Percentiles rank a stretch among this genome's conserved stretches.
Conservation (phyloP, 2,797 vertebrate genomes). For the Myiothlypis chrysogaster region DNA sequence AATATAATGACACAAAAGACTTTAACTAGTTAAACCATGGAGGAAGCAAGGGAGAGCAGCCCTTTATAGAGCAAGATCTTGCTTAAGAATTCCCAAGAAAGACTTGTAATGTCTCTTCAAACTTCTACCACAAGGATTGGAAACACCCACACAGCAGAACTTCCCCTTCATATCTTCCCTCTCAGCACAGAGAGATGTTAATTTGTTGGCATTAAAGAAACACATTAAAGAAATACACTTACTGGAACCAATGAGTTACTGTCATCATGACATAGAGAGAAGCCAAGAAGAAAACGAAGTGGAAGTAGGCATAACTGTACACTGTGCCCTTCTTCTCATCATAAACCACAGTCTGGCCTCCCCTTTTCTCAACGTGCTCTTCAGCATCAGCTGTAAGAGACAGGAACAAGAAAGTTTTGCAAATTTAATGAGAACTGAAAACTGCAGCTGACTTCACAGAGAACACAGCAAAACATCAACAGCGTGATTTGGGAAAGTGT, state of each 20-base stretch:
- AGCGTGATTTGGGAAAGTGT: accelerated
- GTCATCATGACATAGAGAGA: conserved; percentile 99
- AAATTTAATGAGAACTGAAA: not conserved
- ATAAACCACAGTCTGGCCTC: conserved; percentile 86
- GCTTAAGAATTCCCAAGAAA: not conserved
- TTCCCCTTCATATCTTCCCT: not conserved
- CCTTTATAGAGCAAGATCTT: not conserved
- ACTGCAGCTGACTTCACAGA: not conserved
- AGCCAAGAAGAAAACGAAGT: conserved; percentile 94
- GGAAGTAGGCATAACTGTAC: conserved; percentile 92
- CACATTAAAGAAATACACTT: conserved; percentile 72
- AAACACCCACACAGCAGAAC: not conserved
- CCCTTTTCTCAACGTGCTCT: conserved; percentile 73
- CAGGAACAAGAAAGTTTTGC: not conserved
- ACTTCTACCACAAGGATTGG: not conserved
- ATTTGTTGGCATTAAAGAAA: not conserved
- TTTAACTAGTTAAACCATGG: not conserved
- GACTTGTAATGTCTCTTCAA: not conserved
- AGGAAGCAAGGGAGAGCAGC: not conserved
- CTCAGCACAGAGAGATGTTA: not conserved
- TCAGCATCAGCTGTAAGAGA: conserved; percentile 46
- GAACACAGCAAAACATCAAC: not conserved
- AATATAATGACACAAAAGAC: not conserved
- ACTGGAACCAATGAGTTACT: conserved; percentile 98
- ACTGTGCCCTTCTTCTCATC: conserved; percentile 88